These are phyloP conservation scores for Okamejei kenojei DNA, from an alignment of 2,797 vertebrate species.

Conservation along the genomic window DNA sequence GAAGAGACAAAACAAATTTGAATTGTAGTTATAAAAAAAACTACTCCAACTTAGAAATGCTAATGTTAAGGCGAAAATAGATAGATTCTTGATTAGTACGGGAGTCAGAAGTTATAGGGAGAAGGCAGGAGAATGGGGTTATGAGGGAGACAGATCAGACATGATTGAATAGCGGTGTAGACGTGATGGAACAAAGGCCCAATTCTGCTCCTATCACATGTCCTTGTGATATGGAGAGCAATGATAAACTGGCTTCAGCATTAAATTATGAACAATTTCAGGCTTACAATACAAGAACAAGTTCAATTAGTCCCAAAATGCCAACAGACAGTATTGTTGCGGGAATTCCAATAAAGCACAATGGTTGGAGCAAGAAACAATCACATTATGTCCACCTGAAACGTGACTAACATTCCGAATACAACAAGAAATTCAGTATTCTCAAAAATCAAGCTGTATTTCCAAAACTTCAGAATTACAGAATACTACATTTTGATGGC, in stretches of 20 bases:
- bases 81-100: too few species aligned
- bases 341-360: neutral
- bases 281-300: neutral
- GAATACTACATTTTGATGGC: neutral
- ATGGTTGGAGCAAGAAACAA: neutral
- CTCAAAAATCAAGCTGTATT: neutral
- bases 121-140: too few species aligned
- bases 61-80: neutral
- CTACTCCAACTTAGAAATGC: neutral
- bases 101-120: too few species aligned
- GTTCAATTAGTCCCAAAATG: neutral
- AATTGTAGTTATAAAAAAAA: neutral
- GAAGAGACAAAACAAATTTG: too few species aligned
- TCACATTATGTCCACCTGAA: neutral
- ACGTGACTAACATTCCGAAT: neutral
- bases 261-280: conserved; percentile 1
- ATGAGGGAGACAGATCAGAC: too few species aligned
- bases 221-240: neutral
- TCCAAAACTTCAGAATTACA: neutral
- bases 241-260: conserved; percentile 24
- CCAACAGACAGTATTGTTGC: neutral
- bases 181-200: too few species aligned
- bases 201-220: too few species aligned
- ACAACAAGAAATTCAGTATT: neutral
- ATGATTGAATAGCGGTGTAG: too few species aligned